Evolutionary conservation across 2,888 invertebrate genomes (phyloP), one percentile per base, ranked within the genome.

Genomic region (Apodemia hepburni): DNA sequence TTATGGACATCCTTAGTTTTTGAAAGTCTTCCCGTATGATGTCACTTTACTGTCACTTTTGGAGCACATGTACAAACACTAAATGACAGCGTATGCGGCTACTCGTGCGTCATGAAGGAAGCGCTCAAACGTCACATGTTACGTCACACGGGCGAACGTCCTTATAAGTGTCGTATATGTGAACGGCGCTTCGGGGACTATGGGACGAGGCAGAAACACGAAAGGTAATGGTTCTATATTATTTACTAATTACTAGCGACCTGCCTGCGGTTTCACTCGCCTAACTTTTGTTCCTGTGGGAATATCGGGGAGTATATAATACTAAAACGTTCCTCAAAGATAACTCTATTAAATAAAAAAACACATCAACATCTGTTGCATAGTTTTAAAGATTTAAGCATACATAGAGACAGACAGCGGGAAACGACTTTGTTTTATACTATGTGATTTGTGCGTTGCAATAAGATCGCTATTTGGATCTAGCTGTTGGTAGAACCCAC

Each of bases 141-240:
- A 69, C 77, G 81, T 0, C 90, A 90, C 66, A 89, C 90, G 8
- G 90, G 88, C 35, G 82, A 84, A 63, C 73, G 77, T 12, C 88
- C 87, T 0, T 87, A 88, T 77, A 80, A 85, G 71, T 91, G 90
- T 64, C 76, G 85, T 18, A 80, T 85, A 60, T 91, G 90, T 69
- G 87, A 86, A n/a, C 73, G 87, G 2, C 76, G 80, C 6, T 90
- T 85, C 70, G 82, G 80, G 0, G 88, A 89, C 73, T 85, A 82
- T 61, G 88, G 89, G 58, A 85, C 85, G 0, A 60, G 88, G 62
- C 87, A 88, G 78, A 90, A 89, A 66, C 90, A 90, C 62, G 87
- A 90, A 66, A 82, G 89, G 88, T 83, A 69, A 61, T 3, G 17
- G 6, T 29, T 60, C 15, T 42, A 42, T 42, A 7, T 15, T 42